Evolutionary conservation across 2,113 vertebrate genomes (phyloP), one percentile per base, ranked within the genome.

Genomic region (Polyodon spathula): DNA sequence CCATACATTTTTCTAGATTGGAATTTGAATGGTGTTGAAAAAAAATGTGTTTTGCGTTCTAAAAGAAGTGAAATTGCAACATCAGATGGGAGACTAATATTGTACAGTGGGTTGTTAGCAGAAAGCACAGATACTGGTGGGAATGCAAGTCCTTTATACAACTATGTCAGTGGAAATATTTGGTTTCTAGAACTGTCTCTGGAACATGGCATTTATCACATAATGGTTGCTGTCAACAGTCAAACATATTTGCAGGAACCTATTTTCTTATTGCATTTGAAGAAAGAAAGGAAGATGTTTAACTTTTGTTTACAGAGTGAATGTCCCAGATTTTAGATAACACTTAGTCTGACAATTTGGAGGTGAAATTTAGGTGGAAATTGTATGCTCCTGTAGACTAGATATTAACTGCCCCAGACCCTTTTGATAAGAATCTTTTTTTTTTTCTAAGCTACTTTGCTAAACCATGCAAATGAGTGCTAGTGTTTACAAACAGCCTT

Each of bases 161-260:
- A 62, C 63, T 59, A 68, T n/a, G 63, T 50, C 71, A 63, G 68
- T 50, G 58, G 76, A 79, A 79, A 64, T 56, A 67, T 67, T 1
- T 39, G 73, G 38, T 79, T 76, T 75, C 72, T 68, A 69, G 65
- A 77, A 53, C 56, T 71, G 56, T 59, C 56, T 57, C 74, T 71
- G 61, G 68, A 71, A 64, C 67, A 64, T 70, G 60, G 68, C 63
- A 68, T 61, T 79, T 66, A 73, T 57, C 37, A 58, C 63, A 76
- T 75, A 69, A 56, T 57, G 61, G 65, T 63, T 68, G 63, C 66
- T 68, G 65, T 60, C 65, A 61, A 59, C 63, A 56, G 59, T 68
- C 58, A 70, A 62, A 69, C 72, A 79, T 84, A 70, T 65, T 73
- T 81, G 73, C 65, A 75, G 74, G 60, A 60, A 38, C 63, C 62